Percentiles rank a stretch among this genome's conserved stretches.
Conservation (phyloP, 2,113 vertebrate genomes). For the Ailurus styani region DNA sequence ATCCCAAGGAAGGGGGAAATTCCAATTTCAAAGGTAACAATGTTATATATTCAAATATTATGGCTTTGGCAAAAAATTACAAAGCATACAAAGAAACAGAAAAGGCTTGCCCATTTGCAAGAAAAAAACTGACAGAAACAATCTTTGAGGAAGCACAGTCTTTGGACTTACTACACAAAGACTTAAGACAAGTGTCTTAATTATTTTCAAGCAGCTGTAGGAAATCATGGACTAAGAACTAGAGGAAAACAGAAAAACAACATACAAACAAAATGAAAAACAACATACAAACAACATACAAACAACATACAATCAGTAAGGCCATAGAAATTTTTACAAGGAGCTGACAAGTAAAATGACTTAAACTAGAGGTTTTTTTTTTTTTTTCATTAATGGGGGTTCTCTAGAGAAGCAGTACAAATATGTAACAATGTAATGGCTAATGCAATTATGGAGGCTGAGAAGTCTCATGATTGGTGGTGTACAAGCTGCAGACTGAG, state of each 20-base stretch:
- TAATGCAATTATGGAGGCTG: not conserved
- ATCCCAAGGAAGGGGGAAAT: not conserved
- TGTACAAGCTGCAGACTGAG: not conserved
- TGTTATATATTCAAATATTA: not conserved
- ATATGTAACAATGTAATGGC: not conserved
- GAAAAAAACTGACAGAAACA: not conserved
- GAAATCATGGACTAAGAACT: not conserved
- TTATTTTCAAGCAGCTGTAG: not conserved
- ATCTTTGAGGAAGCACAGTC: not conserved
- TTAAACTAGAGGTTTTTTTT: not conserved
- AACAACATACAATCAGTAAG: not conserved
- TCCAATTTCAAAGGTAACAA: not conserved
- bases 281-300: not conserved
- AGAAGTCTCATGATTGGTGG: not conserved
- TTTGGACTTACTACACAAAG: not conserved
- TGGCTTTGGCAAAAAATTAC: not conserved
- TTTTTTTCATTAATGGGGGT: not conserved
- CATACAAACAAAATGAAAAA: not conserved
- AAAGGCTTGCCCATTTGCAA: not conserved
- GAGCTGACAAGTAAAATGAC: not conserved
- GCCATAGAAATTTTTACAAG: not conserved
- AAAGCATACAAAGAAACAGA: not conserved
- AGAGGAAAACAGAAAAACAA: not conserved
- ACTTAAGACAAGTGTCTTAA: not conserved
- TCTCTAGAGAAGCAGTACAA: not conserved